These are phyloP conservation scores for Exocentrus adspersus DNA, from an alignment of 2,888 invertebrate species.

Conservation along the genomic window DNA sequence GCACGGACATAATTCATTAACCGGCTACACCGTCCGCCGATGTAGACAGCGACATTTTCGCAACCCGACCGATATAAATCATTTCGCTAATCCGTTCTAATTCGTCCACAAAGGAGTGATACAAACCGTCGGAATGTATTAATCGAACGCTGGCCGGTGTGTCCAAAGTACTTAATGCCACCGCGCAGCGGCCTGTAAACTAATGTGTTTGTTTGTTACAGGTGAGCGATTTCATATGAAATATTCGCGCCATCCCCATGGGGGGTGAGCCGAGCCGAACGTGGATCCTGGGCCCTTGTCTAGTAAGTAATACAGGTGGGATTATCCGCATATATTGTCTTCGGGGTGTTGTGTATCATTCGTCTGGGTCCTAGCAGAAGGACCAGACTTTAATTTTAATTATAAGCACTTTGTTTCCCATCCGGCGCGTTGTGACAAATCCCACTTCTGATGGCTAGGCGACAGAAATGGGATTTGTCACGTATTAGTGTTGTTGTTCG, in stretches of 20 bases:
- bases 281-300: constrained; percentile 1
- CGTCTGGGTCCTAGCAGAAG: constrained; percentile 1
- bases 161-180: constrained; percentile 32
- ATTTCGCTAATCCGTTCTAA: constrained; percentile 24
- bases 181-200: constrained; percentile 29
- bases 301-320: constrained; percentile 22
- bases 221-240: constrained; percentile 36
- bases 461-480: constrained; percentile 24
- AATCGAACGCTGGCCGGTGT: constrained; percentile 26
- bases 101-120: constrained; percentile 31
- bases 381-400: constrained; percentile 23
- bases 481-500: constrained; percentile 6
- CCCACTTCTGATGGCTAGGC: background rate
- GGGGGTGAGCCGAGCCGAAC: constrained; percentile 9
- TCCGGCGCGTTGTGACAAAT: background rate
- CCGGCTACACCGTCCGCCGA: background rate
- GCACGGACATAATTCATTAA: constrained; percentile 1
- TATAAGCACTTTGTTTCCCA: constrained; percentile 17
- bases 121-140: constrained; percentile 30
- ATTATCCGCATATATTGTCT: constrained; percentile 22
- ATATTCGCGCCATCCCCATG: constrained; percentile 23
- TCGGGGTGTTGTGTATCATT: constrained; percentile 23
- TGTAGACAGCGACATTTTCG: constrained; percentile 7
- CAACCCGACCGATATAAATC: constrained; percentile 22
- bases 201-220: constrained; percentile 37